Conservation (phyloP, 2,113 vertebrate species). For the Plotosus lineatus region DNA sequence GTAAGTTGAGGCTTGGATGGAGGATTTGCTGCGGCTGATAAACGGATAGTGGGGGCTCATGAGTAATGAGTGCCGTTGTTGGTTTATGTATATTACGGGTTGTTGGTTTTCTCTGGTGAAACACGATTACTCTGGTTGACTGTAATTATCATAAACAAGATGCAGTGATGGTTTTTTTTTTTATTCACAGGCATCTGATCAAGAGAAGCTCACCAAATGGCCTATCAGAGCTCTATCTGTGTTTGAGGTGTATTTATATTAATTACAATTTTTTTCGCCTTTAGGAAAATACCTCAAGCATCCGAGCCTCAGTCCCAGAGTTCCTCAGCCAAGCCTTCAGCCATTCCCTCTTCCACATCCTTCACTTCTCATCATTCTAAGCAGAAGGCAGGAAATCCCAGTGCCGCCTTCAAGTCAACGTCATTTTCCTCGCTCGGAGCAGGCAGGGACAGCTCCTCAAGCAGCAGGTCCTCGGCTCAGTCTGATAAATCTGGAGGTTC, state of each 20-base stretch:
- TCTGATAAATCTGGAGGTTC: conserved; percentile 70
- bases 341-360: conserved; percentile 56
- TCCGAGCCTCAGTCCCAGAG: conserved; percentile 69
- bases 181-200: not conserved
- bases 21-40: not conserved
- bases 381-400: conserved; percentile 70
- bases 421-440: conserved; percentile 63
- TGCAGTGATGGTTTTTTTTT: not conserved
- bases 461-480: conserved; percentile 45
- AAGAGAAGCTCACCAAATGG: not conserved
- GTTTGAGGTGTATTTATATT: not conserved
- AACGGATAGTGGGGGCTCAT: not conserved
- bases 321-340: conserved; percentile 58
- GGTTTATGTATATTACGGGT: not conserved
- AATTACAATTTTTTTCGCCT: not conserved
- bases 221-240: not conserved
- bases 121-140: not conserved
- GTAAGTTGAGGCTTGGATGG: not conserved
- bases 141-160: not conserved
- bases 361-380: conserved; percentile 68
- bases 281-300: conserved; percentile 89
- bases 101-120: not conserved
- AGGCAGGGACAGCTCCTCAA: conserved; percentile 53
- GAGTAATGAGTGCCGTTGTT: not conserved
- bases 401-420: conserved; percentile 60